Base-by-base conservation (phyloP, 2,888 invertebrate species). In the Sphaerophoria rueppellii region DNA sequence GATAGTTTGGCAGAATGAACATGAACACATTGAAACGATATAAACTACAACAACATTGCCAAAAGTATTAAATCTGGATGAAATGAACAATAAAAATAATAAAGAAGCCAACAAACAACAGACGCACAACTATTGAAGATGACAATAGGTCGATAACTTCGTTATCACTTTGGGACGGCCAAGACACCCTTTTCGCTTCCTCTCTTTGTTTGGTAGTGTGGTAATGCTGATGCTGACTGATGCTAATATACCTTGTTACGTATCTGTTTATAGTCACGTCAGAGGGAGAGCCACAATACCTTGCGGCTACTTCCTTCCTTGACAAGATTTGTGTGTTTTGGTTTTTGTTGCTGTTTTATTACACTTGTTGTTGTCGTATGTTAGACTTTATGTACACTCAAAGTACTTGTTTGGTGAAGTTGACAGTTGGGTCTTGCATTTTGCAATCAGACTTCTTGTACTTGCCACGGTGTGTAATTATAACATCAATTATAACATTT, bases 121-220 rank as follows among this genome's bases (percentile, higher is more conserved):
- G 24, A 61, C 54, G 54, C 54, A 70, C 34, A 24, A 46, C 65
- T 60, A 67, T 67, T 55, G 37, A 72, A 40, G 34, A 35, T 76
- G 67, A 76, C 81, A 82, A 76, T 55, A 73, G 82, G 77, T 82
- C 72, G 77, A 77, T 77, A 82, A 67, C 77, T 77, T 35, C 52
- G 24, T 55, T 80, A 54, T 61, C 67, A 37, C 40, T 34, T 48
- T 32, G 14, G 50, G 24, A 37, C 40, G n/a, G 6, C 3, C 46
- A 24, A 50, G n/a, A 24, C 12, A 57, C 16, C 50, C 69, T 54
- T 46, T 52, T 12, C 16, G 35, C 9, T 35, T 34, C 48, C 11
- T 7, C 14, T 12, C 37, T 5, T 16, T n/a, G 9, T 43, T 12
- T 9, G 1, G 6, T 35, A 16, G 14, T 50, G 16, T 37, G 16